Evolutionary conservation across 2,113 vertebrate genomes (phyloP).

Genomic region (Neodon shergylaensis): DNA sequence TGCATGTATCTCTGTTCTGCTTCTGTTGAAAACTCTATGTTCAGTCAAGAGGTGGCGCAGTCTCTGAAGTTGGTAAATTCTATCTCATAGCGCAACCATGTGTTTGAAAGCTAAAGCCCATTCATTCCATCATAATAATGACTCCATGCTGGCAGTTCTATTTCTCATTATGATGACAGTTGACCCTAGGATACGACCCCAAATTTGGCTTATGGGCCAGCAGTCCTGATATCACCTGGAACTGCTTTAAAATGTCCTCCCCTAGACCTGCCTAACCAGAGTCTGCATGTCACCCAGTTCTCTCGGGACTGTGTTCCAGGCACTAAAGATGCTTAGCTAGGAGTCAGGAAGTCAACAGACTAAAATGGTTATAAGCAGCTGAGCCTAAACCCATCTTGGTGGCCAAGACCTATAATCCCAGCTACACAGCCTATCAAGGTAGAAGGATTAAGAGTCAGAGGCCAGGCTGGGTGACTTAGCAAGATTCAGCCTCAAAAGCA

Average conservation of each 20-base stretch:
- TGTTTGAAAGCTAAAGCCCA: neutral
- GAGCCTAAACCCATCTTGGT: neutral
- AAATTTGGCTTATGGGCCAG: neutral
- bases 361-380: neutral
- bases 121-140: neutral
- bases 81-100: neutral
- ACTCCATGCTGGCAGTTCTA: neutral
- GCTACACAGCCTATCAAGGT: too few species aligned
- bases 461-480: too few species aligned
- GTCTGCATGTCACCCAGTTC: neutral
- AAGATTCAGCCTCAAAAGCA: neutral
- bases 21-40: neutral
- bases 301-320: neutral
- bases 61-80: neutral
- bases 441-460: neutral
- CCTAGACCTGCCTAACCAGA: neutral
- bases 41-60: neutral
- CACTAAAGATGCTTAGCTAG: neutral
- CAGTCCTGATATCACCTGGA: neutral
- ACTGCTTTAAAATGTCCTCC: neutral
- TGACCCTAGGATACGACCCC: neutral
- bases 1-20: neutral
- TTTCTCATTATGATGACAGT: neutral
- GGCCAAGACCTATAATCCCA: neutral
- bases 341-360: neutral